Evolutionary conservation across 1,140 invertebrate genomes (phyloP), one percentile per base, ranked within the genome.

Genomic region (Rhizoglyphus robini): DNA sequence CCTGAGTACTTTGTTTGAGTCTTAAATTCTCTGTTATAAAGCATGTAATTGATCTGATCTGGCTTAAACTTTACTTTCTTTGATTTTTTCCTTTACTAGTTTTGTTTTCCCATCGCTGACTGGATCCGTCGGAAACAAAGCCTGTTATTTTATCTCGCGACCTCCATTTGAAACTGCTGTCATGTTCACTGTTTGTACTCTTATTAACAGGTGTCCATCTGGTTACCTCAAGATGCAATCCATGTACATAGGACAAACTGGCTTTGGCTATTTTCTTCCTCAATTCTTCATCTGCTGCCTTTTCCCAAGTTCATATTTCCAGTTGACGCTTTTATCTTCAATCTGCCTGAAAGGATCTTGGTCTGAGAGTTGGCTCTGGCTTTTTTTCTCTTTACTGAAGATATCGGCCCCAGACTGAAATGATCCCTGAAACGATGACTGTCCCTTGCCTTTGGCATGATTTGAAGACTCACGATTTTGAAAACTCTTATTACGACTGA

Each of bases 241-340:
- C n/a, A n/a, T 11, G 18, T 65, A 54, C 47, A 67, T 34, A 41
- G 34, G n/a, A 18, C 5, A 54, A 25, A 36, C 60, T 20, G 48
- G 63, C 47, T 31, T 63, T 34, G 4, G 46, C 3, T 8, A 67
- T 63, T 59, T 38, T 51, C 11, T 63, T 62, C 25, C 63, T 48
- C 3, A 67, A 15, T 15, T 29, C 20, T 30, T 11, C 25, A 13
- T 67, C 66, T 32, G 54, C 46, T 15, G n/a, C 32, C 31, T n/a
- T n/a, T 3, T 46, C 25, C 0, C 29, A 30, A n/a, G n/a, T n/a
- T 49, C 32, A 15, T 31, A 30, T 41, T 29, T 59, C 27, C 20
- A 29, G 8, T 32, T 59, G 20, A 1, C 30, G 29, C 65, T 54
- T 20, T 68, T 68, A 11, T 68, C 67, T 65, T 67, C 60, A 38